Percentiles rank a stretch among this genome's conserved stretches.
Conservation (phyloP, 1,140 invertebrate species). For the Harpegnathos saltator region DNA sequence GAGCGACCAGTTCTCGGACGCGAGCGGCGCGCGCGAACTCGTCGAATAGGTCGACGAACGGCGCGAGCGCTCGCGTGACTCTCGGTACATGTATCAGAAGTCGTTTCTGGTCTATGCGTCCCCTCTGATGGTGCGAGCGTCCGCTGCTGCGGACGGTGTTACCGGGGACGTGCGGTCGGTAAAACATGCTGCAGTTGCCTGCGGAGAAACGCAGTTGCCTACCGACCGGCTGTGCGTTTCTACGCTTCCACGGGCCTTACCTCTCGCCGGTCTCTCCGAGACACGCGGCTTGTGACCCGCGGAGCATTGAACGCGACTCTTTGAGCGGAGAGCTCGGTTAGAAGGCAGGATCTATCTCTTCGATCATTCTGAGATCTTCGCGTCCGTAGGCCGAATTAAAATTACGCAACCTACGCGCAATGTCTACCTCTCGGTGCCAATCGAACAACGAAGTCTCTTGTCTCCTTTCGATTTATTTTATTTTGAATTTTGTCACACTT, state of each 20-base stretch:
- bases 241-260: neutral
- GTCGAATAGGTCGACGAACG: constrained; percentile 82
- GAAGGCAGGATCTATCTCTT: no score
- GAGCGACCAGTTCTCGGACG: constrained; percentile 62
- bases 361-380: no score
- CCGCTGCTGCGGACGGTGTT: constrained; percentile 4
- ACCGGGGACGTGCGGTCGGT: constrained; percentile 32
- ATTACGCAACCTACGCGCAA: no score
- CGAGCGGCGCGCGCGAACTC: constrained; percentile 50
- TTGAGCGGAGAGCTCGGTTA: no score
- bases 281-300: constrained; percentile 3
- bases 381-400: no score
- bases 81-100: constrained; percentile 78
- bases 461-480: no score
- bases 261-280: neutral
- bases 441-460: no score
- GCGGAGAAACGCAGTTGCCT: neutral
- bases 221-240: neutral
- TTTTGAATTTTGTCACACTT: no score
- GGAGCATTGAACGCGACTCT: neutral
- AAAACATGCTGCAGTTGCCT: constrained; percentile 18
- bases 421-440: no score
- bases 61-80: constrained; percentile 80
- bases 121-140: constrained; percentile 9
- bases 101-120: constrained; percentile 50